Base-by-base conservation (phyloP, 2,888 invertebrate species). In the Erebia palarica region DNA sequence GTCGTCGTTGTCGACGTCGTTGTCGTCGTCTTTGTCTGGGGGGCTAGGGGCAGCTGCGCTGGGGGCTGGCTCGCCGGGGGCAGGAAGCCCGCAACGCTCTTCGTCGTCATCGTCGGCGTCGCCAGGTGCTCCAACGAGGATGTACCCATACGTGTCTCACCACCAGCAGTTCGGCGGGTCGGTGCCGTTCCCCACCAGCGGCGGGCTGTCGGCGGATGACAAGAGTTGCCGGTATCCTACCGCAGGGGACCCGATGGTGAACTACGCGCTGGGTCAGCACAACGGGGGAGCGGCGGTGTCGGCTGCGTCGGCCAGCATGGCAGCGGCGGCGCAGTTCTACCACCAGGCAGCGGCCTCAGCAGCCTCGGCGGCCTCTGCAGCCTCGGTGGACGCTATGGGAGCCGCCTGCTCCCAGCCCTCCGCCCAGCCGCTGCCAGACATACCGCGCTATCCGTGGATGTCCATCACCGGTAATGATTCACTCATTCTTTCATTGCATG, bases 401-500 rank as follows among this genome's bases (percentile, higher is more conserved):
- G 96, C 96, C 80, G 95, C 97, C 77, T 98, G 97, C 94, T 95
- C 96, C 76, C 96, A 96, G 86, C 95, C 96, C 80, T 96, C 97
- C 74, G 97, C 97, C 75, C 97, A 97, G 90, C 97, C 97, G 72
- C 96, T 98, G 86, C 97, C 97, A 65, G 98, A 98, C 93, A 96
- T 98, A 87, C 98, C 98, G 70, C 95, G 98, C 86, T 98, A 98
- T 90, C 98, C 98, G 65, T 98, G 98, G 98, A 98, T 98, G 98
- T 97, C 98, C 85, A 97, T 98, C 92, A 98, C 98, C 95, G 98
- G 98, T 98, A 95, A 96, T 95, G 94, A 78, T 84, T 90, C 79
- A 83, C 82, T 85, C 84, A 82, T 83, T 85, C 84, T 82, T 83
- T 85, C 82, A 80, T 78, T 88, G 91, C 88, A 89, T 89, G 89